Conservation (phyloP, 1,140 invertebrate species). For the Ditylenchus dipsaci region DNA sequence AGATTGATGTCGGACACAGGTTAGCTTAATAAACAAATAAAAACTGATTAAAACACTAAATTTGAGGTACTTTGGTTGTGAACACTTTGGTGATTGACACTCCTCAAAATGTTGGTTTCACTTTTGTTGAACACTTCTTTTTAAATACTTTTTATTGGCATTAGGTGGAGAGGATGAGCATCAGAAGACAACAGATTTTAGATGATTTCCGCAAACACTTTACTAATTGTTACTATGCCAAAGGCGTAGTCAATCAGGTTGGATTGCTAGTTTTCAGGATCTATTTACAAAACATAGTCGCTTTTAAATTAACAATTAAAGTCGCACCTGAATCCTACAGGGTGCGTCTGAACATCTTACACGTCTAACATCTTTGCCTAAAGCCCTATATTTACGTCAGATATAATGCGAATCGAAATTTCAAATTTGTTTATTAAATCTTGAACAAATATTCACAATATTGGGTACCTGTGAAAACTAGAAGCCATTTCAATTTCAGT, state of each 20-base stretch:
- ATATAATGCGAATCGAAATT: no score
- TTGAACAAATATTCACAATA: no score
- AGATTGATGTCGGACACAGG: background rate
- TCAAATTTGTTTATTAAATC: no score
- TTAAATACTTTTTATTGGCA: background rate
- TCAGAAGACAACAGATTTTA: background rate
- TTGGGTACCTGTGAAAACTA: no score
- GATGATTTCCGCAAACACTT: background rate
- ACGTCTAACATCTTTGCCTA: background rate
- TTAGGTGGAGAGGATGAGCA: background rate
- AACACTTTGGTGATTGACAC: background rate
- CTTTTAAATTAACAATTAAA: no score
- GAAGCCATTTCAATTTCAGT: no score
- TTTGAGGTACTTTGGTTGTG: background rate
- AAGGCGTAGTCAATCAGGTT: background rate
- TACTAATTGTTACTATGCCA: background rate
- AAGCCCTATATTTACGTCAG: no score
- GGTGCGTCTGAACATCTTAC: no score
- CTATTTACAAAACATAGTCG: no score
- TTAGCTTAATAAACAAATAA: background rate
- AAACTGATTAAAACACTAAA: background rate
- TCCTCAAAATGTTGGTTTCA: background rate
- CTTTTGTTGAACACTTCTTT: background rate
- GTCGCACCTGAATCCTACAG: no score
- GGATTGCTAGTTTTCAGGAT: no score